Conservation (phyloP, 92 coral and sea anemone species). For the Palythoa caribaeorum region DNA sequence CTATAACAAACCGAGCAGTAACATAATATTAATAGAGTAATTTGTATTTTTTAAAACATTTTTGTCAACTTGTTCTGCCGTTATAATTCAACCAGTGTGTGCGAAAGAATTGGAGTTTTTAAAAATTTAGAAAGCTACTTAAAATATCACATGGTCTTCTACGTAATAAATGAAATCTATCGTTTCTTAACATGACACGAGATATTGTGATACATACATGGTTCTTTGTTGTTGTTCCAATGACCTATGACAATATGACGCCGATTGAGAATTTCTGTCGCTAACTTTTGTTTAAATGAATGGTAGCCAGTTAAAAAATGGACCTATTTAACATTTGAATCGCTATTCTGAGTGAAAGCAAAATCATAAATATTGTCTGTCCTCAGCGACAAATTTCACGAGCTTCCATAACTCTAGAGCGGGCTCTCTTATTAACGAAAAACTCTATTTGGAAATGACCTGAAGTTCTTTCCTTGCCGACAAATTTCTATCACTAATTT, state of each 20-base stretch:
- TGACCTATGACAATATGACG: slow-evolving; percentile 1
- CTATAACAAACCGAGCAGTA: not conserved
- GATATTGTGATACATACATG: not conserved
- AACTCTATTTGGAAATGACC: not conserved
- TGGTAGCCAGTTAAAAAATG: too few species aligned
- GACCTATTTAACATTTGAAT: not conserved
- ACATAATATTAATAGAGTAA: not conserved
- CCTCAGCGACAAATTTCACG: not conserved
- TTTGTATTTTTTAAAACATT: not conserved
- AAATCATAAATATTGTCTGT: not conserved
- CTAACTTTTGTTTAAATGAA: not conserved
- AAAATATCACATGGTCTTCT: not conserved
- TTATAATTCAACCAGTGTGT: too few species aligned
- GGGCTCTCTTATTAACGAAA: not conserved
- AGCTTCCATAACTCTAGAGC: not conserved
- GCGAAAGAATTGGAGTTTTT: not conserved
- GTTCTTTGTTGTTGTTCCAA: not conserved
- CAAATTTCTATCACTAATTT: slow-evolving; percentile 2
- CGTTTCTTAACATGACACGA: not conserved
- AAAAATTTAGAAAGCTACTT: not conserved
- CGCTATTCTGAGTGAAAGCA: not conserved
- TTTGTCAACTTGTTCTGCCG: too few species aligned
- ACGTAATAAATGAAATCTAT: too few species aligned
- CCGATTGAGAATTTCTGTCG: not conserved
- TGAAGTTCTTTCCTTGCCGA: not conserved